A percentile compares a stretch with the other conserved stretches of the same genome.
These are phyloP conservation scores for Campaea margaritaria DNA, from an alignment of 2,888 invertebrate genomes.

Conservation along the genomic window DNA sequence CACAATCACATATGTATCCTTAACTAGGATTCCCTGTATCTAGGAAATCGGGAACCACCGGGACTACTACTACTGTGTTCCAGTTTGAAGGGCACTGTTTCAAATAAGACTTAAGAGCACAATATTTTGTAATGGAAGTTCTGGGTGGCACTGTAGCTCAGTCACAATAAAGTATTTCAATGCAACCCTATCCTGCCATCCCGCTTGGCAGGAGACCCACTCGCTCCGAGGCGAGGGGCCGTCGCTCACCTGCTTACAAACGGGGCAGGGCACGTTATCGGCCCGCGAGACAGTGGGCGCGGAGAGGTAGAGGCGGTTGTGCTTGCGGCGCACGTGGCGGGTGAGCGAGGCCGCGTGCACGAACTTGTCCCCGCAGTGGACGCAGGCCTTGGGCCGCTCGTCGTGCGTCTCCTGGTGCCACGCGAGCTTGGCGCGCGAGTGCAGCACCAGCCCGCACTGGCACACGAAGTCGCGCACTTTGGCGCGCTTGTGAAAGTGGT, in stretches of 20 bases:
- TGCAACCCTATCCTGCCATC: too few relatives aligned
- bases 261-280: constrained; percentile 91
- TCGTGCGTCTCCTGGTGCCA: constrained; percentile 96
- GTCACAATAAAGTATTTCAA: too few relatives aligned
- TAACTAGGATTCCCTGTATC: too few relatives aligned
- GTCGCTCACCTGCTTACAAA: not conserved
- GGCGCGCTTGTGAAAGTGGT: constrained; percentile 90
- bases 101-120: too few relatives aligned
- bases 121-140: too few relatives aligned
- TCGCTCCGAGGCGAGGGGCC: too few relatives aligned
- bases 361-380: constrained; percentile 94
- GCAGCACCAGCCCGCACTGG: constrained; percentile 92
- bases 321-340: constrained; percentile 92
- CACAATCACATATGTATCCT: too few relatives aligned
- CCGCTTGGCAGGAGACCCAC: too few relatives aligned
- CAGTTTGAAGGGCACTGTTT: too few relatives aligned
- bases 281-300: constrained; percentile 86
- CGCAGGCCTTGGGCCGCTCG: constrained; percentile 92
- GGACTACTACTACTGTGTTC: too few relatives aligned
- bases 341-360: constrained; percentile 93
- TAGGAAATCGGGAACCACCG: too few relatives aligned
- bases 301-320: constrained; percentile 90
- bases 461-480: constrained; percentile 90
- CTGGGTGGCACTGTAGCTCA: too few relatives aligned
- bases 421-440: constrained; percentile 92